Evolutionary conservation across 2,113 vertebrate genomes (phyloP).

Genomic region (Rhombomys opimus): DNA sequence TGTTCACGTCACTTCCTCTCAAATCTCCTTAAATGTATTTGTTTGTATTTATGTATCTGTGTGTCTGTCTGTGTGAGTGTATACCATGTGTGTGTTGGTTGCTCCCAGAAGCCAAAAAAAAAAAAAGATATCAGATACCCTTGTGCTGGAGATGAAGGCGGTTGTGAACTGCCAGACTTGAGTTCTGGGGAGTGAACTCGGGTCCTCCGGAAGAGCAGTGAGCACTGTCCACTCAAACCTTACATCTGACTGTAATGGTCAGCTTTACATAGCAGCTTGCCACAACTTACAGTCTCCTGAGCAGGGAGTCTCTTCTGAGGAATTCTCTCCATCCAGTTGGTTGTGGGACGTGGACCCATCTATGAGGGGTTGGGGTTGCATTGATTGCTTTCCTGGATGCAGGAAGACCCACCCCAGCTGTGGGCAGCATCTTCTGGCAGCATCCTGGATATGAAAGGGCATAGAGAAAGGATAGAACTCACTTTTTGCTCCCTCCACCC

Average conservation of each 20-base stretch:
- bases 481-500: neutral
- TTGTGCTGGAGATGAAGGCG: neutral
- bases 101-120: neutral
- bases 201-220: neutral
- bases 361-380: neutral
- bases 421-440: neutral
- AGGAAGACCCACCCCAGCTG: neutral
- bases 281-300: neutral
- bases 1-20: neutral
- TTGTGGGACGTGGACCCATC: neutral
- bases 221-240: neutral
- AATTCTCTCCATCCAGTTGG: neutral
- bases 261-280: neutral
- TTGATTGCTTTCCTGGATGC: neutral
- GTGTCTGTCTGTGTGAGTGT: neutral
- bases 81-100: neutral
- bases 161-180: neutral
- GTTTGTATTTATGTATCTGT: neutral
- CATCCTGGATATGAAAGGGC: neutral
- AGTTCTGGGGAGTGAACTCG: neutral
- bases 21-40: neutral
- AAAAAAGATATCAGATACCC: neutral
- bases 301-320: neutral
- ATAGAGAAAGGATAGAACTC: neutral
- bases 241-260: neutral